Evolutionary conservation across 2,888 invertebrate species (phyloP), one percentile per base, ranked within the genome.

Genomic region (Acheta domesticus): DNA sequence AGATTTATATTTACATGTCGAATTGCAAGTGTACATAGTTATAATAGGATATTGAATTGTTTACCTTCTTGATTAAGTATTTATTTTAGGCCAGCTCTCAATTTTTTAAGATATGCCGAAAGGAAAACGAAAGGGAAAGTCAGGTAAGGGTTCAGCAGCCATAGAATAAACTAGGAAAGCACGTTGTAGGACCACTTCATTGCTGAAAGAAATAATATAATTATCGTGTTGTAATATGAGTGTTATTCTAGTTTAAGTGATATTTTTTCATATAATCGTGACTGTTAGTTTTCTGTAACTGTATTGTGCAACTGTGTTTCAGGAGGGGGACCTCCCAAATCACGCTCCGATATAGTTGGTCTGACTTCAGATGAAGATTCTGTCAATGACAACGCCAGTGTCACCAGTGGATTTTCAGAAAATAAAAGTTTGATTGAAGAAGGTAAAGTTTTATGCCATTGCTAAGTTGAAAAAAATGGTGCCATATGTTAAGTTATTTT

Each of bases 331-430:
- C 77, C 74, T 76, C 77, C 74, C 48, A 82, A 82, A 73, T 77
- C 81, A 11, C 79, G 80, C 21, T 20, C 73, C 20, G 81, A 81
- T 48, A 76, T 79, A 23, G 49, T 80, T 76, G 82, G 81, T 21
- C 49, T 79, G 16, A 92, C 92, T 82, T 94, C 93, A 12, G 94
- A 94, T 84, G 94, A 94, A 85, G 95, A 96, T 86, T 93, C 93
- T 14, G 88, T 89, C 80, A 91, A 91, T 83, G 96, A 96, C 87
- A 96, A 95, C 86, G 92, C 90, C 83, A 96, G 96, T 83, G 92
- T 95, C 81, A 91, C 91, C 83, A 96, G 96, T 81, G 91, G 90
- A 49, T 90, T 91, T 83, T 96, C 96, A 0, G 96, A 96, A 84
- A 91, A 90, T 82, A 90, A 89, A 83, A 93, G 93, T 85, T 36